A percentile compares a stretch with the other conserved stretches of the same genome.
phyloP scores from a whole-genome alignment of 2,113 vertebrate species.

The Apaloderma vittatum region DNA sequence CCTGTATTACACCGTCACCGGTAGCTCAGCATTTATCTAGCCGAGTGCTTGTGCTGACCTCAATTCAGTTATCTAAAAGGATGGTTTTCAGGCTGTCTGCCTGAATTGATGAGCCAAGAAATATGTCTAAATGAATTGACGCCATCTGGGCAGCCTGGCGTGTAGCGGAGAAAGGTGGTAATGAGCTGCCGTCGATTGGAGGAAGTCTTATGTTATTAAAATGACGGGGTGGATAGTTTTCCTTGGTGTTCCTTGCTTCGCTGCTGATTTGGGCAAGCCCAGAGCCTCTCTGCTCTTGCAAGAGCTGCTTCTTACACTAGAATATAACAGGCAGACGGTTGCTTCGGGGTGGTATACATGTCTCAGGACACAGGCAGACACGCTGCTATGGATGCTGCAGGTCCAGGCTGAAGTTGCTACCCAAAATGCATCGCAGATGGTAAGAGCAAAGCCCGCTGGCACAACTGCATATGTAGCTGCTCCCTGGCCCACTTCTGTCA shows the following conservation, averaged over 20 bases:
- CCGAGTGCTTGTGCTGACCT: slow-evolving; percentile 56
- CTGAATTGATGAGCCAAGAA: slow-evolving; percentile 67
- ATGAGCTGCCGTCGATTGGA: slow-evolving; percentile 42
- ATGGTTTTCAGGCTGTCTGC: slow-evolving; percentile 31
- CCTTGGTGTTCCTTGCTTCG: neutral
- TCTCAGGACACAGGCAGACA: neutral
- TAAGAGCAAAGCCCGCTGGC: neutral
- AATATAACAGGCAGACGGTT: neutral
- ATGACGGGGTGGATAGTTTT: slow-evolving; percentile 36
- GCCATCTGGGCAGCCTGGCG: slow-evolving; percentile 67
- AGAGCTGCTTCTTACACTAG: neutral
- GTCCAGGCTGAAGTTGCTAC: neutral
- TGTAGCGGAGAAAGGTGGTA: slow-evolving; percentile 13
- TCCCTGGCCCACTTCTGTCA: slow-evolving; percentile 29
- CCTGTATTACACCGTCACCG: neutral
- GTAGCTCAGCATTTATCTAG: slow-evolving; percentile 11
- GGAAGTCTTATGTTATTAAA: slow-evolving; percentile 28
- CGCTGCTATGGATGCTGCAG: neutral
- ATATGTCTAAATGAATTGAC: slow-evolving; percentile 59
- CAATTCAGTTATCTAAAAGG: slow-evolving; percentile 61
- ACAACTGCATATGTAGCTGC: slow-evolving; percentile 19
- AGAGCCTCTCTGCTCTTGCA: neutral
- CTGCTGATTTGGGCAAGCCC: neutral
- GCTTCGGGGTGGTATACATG: neutral
- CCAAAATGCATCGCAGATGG: slow-evolving; percentile 1